Evolutionary conservation across 2,888 invertebrate species (phyloP), one percentile per base, ranked within the genome.

Genomic region (Helicoverpa assulta): DNA sequence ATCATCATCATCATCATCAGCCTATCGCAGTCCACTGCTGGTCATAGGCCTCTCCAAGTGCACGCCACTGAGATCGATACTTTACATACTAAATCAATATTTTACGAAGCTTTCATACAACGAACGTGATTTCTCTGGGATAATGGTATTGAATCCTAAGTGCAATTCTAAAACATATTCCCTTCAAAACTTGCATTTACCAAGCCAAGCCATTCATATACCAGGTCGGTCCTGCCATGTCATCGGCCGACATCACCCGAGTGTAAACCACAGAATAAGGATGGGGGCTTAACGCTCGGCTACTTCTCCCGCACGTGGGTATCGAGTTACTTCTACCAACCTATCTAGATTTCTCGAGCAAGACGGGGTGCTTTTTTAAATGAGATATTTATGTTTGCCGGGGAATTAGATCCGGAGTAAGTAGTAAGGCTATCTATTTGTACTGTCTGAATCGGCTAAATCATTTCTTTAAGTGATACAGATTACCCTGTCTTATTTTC

Each of bases 221-320:
- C 43, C 43, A 2, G 26, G 18, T 33, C 63, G 58, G 54, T 55
- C 77, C 73, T 70, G 54, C 50, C 59, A 66, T 76, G 82, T 83
- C 83, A 79, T 81, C 74, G 78, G 80, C 82, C 84, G 65, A 69
- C 74, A 77, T 66, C 84, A 74, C n/a, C 78, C 74, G 59, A 80
- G 78, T 82, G 84, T 76, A 84, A 83, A 83, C 83, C 83, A 67
- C 84, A 73, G 78, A 72, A 69, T 70, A 84, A 80, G 83, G 82
- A 82, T 72, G 56, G 50, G 72, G 71, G 69, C 73, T 82, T 84
- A 60, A 84, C 80, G 83, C 78, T 76, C 62, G 73, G 84, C 70
- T 70, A 84, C 79, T 26, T 66, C 73, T 63, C 72, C 51, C 61
- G 71, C 51, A 61, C 21, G n/a, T 26, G 53, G 53, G 72, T 83